A percentile compares a stretch with the other conserved stretches of the same genome.
These are phyloP conservation scores for Oophaga pumilio DNA, from an alignment of 2,113 vertebrate species.

Conservation along the genomic window DNA sequence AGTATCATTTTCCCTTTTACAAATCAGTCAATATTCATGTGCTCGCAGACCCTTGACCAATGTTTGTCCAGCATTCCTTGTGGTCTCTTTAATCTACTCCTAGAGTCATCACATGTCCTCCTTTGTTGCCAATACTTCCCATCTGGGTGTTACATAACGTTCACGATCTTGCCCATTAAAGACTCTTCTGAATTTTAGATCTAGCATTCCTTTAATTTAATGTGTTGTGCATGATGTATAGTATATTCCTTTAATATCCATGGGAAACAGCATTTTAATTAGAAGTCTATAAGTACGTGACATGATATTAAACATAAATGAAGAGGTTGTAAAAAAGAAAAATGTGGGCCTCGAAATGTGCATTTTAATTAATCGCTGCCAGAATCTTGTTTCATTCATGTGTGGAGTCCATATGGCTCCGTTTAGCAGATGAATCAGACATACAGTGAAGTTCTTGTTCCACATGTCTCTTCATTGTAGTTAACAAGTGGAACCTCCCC, in stretches of 20 bases:
- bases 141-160: not conserved
- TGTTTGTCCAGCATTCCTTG: conserved; percentile 13
- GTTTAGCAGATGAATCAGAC: conserved; percentile 49
- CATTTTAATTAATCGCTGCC: conserved; percentile 48
- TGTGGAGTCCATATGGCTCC: conserved; percentile 52
- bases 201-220: not conserved
- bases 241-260: not conserved
- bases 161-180: not conserved
- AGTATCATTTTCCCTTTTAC: not conserved
- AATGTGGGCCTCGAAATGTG: conserved; percentile 12
- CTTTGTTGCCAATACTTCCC: not conserved
- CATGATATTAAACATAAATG: conserved; percentile 20
- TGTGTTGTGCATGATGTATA: not conserved
- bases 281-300: not conserved
- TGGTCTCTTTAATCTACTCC: conserved; percentile 10
- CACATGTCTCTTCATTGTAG: conserved; percentile 43
- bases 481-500: conserved; percentile 52
- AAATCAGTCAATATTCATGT: not conserved
- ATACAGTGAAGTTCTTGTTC: conserved; percentile 47
- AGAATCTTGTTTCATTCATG: conserved; percentile 37
- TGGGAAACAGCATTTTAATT: conserved; percentile 8
- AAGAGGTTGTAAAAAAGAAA: not conserved
- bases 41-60: not conserved
- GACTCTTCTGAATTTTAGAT: not conserved
- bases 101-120: not conserved